These are phyloP conservation scores for Cataglyphis livida DNA, from an alignment of 2,888 invertebrate species.

Conservation along the genomic window DNA sequence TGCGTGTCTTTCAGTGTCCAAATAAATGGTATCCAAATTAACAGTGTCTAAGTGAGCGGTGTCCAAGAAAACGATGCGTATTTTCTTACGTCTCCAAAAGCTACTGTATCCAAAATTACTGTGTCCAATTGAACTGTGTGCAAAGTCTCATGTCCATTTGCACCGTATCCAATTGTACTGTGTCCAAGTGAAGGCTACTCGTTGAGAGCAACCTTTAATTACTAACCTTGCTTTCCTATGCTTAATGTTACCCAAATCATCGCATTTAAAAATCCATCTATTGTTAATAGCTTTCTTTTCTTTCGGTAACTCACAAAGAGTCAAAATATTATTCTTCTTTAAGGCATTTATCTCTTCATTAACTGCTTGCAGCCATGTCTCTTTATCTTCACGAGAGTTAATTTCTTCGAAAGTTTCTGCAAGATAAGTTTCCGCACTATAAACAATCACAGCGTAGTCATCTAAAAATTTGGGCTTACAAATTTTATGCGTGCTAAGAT, in stretches of 20 bases:
- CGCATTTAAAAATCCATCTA: background rate
- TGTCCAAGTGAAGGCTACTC: too few relatives aligned
- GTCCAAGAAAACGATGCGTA: too few relatives aligned
- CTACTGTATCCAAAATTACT: too few relatives aligned
- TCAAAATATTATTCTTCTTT: background rate
- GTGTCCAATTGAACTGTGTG: too few relatives aligned
- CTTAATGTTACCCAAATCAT: background rate
- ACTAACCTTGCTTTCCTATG: background rate
- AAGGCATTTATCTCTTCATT: background rate
- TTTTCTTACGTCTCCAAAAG: too few relatives aligned
- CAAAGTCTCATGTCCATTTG: too few relatives aligned
- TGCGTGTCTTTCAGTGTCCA: too few relatives aligned
- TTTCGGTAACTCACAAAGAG: background rate
- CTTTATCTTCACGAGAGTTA: background rate
- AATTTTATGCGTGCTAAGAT: background rate
- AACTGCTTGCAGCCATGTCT: background rate
- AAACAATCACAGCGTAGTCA: background rate
- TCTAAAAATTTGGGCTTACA: background rate
- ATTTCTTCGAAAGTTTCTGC: background rate
- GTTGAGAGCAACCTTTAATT: background rate
- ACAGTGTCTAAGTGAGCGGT: too few relatives aligned
- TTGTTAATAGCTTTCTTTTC: background rate
- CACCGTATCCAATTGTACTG: too few relatives aligned
- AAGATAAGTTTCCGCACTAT: background rate
- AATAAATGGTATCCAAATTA: too few relatives aligned